A percentile compares a stretch with the other conserved stretches of the same genome.
Evolutionary conservation across 1,140 invertebrate genomes (phyloP).

Genomic region (Idris sp.): DNA sequence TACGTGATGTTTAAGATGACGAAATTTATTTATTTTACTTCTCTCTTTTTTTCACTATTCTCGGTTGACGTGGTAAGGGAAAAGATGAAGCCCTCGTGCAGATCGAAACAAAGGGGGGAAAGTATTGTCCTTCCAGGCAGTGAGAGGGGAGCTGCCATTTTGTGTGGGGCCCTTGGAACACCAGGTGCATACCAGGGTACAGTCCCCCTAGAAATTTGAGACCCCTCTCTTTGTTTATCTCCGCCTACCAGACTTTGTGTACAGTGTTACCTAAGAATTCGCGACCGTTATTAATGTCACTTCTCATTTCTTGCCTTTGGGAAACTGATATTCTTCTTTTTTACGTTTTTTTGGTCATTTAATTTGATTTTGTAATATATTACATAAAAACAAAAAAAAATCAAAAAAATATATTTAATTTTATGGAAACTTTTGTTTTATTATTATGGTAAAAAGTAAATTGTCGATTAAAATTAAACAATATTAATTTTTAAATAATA

Average conservation of each 20-base stretch:
- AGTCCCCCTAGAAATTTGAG: constrained; percentile 73
- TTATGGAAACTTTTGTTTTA: too few relatives aligned
- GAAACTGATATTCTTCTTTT: too few relatives aligned
- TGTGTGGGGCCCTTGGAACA: constrained; percentile 73
- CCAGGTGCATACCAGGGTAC: constrained; percentile 76
- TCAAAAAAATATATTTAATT: too few relatives aligned
- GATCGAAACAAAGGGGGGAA: constrained; percentile 64
- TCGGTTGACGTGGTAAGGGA: constrained; percentile 65
- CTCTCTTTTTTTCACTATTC: constrained; percentile 60
- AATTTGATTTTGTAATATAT: too few relatives aligned
- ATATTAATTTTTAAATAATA: too few relatives aligned
- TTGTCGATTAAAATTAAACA: too few relatives aligned
- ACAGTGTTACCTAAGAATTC: constrained; percentile 64
- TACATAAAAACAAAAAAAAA: too few relatives aligned
- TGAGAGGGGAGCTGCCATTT: constrained; percentile 74
- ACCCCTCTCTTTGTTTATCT: constrained; percentile 71
- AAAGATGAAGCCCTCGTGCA: constrained; percentile 65
- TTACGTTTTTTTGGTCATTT: too few relatives aligned
- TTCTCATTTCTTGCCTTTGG: constrained; percentile 12
- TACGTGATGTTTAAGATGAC: constrained; percentile 1
- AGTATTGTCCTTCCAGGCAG: constrained; percentile 74
- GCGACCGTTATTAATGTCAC: constrained; percentile 59
- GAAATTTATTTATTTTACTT: constrained; percentile 38
- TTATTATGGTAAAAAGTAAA: too few relatives aligned
- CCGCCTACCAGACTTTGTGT: constrained; percentile 59